Evolutionary conservation across 2,888 invertebrate genomes (phyloP), one percentile per base, ranked within the genome.

Genomic region (Chloromyia formosa): DNA sequence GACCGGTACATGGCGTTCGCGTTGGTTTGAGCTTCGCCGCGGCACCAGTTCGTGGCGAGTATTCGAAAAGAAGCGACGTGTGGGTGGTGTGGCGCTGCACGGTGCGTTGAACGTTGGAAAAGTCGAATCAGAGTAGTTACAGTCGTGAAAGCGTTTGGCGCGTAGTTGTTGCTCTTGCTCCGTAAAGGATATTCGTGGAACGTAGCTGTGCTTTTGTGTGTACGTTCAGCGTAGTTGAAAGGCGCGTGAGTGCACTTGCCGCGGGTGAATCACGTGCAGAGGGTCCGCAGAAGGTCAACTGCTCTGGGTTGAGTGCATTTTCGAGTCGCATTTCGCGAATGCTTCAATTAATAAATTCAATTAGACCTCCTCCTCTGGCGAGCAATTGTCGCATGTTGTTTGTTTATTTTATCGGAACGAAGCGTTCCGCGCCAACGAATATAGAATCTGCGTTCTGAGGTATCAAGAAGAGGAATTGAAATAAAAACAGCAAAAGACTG

Each of bases 1-100:
- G 49, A 49, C 49, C 49, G 49, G 49, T 49, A 58, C 58, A 58
- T 18, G 20, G 22, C 10, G 14, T 69, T 54, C 54, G 62, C 16
- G 35, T 40, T 16, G 62, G 40, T 62, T 62, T 10, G 7, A 40
- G 27, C 27, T 35, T 16, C 18, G 62, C 40, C 1, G 62, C 16
- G 16, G 62, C 42, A 49, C n/a, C 40, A 71, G 71, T 71, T 71
- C 56, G 71, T 40, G 58, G 58, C 58, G 71, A 71, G 56, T n/a
- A 20, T 3, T 71, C 20, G 58, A 56, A 22, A 35, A 40, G 71
- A n/a, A 27, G 1, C 40, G 58, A 58, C 40, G 27, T 62, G 35
- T 58, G 40, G 18, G 23, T 54, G 69, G 66, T 18, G 49, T 49
- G n/a, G 27, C 10, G 54, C 35, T 27, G 54, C 16, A 16, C 22